Evolutionary conservation across 2,888 invertebrate genomes (phyloP), one percentile per base, ranked within the genome.

Genomic region (Fragum whitleyi): DNA sequence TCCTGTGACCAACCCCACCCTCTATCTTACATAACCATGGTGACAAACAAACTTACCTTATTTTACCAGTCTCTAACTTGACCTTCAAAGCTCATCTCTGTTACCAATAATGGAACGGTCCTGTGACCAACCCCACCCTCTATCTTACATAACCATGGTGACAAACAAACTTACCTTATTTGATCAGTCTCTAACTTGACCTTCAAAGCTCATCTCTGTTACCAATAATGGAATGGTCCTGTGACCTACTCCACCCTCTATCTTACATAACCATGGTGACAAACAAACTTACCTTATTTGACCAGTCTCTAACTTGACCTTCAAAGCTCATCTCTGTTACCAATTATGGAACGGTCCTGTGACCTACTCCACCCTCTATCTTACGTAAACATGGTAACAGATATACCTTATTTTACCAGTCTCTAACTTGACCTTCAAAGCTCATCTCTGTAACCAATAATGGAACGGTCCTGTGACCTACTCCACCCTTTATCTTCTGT

Each of bases 121-220:
- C 97, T 97, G 81, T 96, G 96, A 0, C 98, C 98, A 53, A 97
- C 95, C 69, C 98, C 98, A 89, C 97, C 97, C 94, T 99, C 98
- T 65, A 99, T 93, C 0, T 97, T 97, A 94, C 94, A 88, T 21
- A 81, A 39, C 39, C 39, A 39, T 39, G 14, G 39, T 14, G 14
- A 39, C 39, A 39, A 9, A 96, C 96, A 88, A 97, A 39, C n/a
- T n/a, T n/a, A n/a, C n/a, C n/a, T n/a, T n/a, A n/a, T n/a, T n/a
- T n/a, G n/a, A 97, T 98, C 98, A 98, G 93, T 98, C 96, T 83
- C 95, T 96, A 23, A 97, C 95, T 79, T 96, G 96, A 5, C 97
- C 97, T 80, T 96, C 96, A 85, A 99, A 96, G 51, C 96, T 96
- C 0, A 97, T 96, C 92, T 98, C 97, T 90, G 98, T 95, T 94